phyloP scores from a whole-genome alignment of 2,888 invertebrate species.

The Seira ritae region DNA sequence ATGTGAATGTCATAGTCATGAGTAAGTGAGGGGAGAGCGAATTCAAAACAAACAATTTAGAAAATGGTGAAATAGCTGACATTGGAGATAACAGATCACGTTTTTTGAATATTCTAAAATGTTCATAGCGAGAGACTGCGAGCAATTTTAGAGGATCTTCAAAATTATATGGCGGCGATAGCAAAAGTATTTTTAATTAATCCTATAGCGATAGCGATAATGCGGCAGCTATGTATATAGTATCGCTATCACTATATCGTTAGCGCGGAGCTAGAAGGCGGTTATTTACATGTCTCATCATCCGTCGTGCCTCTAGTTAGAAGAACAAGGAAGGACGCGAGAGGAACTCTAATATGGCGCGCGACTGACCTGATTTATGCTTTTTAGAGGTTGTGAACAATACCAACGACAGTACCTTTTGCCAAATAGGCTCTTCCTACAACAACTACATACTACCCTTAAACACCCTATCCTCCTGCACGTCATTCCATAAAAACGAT shows the following conservation, averaged over 20 bases:
- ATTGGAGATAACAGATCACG: too few species aligned
- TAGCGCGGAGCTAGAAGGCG: neutral
- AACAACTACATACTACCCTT: neutral
- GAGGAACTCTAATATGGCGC: conserved; percentile 35
- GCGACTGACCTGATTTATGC: conserved; percentile 47
- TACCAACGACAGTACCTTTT: conserved; percentile 4
- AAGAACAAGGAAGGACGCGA: conserved; percentile 45
- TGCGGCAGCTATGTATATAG: neutral
- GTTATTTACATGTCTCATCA: neutral
- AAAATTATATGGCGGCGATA: too few species aligned
- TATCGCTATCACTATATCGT: neutral
- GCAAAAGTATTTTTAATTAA: too few species aligned
- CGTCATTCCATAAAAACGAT: too few species aligned
- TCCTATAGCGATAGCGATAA: neutral
- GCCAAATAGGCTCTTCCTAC: neutral
- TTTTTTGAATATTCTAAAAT: too few species aligned
- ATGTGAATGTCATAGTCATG: too few species aligned
- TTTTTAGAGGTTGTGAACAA: conserved; percentile 38
- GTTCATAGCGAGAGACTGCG: too few species aligned
- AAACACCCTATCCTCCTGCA: too few species aligned
- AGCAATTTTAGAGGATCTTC: too few species aligned
- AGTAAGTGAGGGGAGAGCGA: too few species aligned
- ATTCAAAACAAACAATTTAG: too few species aligned
- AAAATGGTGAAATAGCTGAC: too few species aligned
- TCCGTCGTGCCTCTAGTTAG: neutral